Conservation (phyloP, 2,797 vertebrate species). For the Darevskia mixta region DNA sequence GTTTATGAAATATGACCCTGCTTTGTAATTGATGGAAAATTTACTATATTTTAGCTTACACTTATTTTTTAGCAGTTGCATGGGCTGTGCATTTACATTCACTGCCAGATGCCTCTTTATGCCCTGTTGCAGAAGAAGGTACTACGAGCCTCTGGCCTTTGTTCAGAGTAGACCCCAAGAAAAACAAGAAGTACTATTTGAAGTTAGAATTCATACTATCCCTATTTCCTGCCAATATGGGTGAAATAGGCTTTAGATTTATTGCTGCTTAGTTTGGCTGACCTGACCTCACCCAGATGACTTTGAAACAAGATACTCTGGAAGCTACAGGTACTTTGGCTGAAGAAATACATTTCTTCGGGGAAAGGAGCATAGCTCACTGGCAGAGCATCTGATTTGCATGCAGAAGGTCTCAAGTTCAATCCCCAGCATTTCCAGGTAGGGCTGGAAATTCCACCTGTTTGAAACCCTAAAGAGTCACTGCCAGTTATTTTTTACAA, state of each 20-base stretch:
- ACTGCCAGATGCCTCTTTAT: conserved; percentile 11
- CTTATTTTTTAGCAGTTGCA: not conserved
- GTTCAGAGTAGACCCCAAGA: conserved; percentile 10
- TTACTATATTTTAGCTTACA: not conserved
- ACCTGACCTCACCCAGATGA: rapidly evolving
- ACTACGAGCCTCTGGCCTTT: rapidly evolving
- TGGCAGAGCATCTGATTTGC: no score
- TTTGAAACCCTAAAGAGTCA: no score
- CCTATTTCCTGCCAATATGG: not conserved
- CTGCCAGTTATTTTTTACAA: no score
- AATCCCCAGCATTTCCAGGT: no score
- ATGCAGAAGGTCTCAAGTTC: no score
- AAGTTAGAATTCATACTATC: rapidly evolving
- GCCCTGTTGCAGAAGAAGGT: not conserved
- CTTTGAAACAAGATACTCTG: not conserved
- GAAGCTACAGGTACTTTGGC: not conserved
- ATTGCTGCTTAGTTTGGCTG: rapidly evolving
- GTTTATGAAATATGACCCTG: not conserved
- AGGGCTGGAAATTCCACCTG: no score
- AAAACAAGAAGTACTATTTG: not conserved
- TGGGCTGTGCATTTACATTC: not conserved
- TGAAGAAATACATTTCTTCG: not conserved
- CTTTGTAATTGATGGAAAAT: not conserved
- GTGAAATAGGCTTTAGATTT: not conserved
- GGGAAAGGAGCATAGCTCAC: not conserved